Evolutionary conservation across 2,113 vertebrate genomes (phyloP).

Genomic region (Jacana jacana): DNA sequence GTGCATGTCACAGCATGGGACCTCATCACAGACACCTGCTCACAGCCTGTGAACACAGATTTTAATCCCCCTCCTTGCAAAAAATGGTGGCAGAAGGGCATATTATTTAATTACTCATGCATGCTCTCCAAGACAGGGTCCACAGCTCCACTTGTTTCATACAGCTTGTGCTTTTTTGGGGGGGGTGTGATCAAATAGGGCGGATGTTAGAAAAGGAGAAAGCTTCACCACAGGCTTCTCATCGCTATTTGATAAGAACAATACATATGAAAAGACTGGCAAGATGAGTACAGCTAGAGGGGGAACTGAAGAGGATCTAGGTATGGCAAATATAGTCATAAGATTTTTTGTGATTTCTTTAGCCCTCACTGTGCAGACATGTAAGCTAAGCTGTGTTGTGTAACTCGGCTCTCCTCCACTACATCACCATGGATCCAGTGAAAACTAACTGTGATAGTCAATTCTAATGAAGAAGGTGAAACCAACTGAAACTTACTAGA

Average conservation of each 20-base stretch:
- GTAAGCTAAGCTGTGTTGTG: background rate
- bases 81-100: conserved; percentile 57
- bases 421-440: background rate
- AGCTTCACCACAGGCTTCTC: background rate
- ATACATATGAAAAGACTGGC: background rate
- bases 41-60: conserved; percentile 55
- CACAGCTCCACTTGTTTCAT: conserved; percentile 17
- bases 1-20: conserved; percentile 56
- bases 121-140: conserved; percentile 32
- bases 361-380: background rate
- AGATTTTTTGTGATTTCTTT: background rate
- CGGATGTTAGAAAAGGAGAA: background rate
- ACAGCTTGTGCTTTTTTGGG: background rate
- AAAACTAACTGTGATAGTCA: background rate
- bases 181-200: background rate
- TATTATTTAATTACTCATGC: conserved; percentile 60
- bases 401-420: background rate
- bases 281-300: background rate
- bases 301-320: background rate
- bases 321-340: background rate
- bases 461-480: background rate
- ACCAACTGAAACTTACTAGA: background rate
- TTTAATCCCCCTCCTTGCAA: conserved; percentile 33
- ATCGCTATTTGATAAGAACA: background rate
- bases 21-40: conserved; percentile 62